Percentiles rank a stretch among this genome's conserved stretches.
These are phyloP conservation scores for Matsumurasca onukii DNA, from an alignment of 1,140 invertebrate species.

Conservation along the genomic window DNA sequence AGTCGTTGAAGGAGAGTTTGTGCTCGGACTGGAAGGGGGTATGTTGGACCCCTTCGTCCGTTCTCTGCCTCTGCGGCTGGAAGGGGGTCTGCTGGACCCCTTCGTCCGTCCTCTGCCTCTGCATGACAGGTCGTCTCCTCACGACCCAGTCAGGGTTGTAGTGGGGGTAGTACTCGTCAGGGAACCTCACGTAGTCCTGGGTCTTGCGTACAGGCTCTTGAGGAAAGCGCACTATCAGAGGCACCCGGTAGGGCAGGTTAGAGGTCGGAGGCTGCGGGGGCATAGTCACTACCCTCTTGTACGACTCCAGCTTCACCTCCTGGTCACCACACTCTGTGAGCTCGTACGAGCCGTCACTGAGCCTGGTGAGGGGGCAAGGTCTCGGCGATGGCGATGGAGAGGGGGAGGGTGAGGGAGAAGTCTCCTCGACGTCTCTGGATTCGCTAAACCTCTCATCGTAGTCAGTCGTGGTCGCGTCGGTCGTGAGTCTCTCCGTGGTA, in stretches of 20 bases:
- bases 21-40: background rate
- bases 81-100: background rate
- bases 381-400: too few relatives aligned
- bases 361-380: background rate
- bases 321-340: background rate
- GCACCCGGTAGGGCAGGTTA: background rate
- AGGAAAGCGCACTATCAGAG: conserved; percentile 1
- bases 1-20: too few relatives aligned
- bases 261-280: background rate
- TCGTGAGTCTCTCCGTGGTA: background rate
- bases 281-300: background rate
- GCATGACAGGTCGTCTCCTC: too few relatives aligned
- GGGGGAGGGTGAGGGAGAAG: background rate
- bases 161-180: background rate
- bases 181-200: conserved; percentile 21
- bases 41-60: background rate
- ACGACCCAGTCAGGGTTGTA: too few relatives aligned
- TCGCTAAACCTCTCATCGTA: background rate
- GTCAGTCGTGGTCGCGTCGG: background rate
- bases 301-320: background rate
- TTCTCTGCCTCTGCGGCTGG: background rate
- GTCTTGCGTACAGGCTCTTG: conserved; percentile 19
- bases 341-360: background rate
- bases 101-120: conserved; percentile 5
- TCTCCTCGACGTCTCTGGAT: background rate